Evolutionary conservation across 1,140 invertebrate species (phyloP), one percentile per base, ranked within the genome.

Genomic region (Cydia strobilella): DNA sequence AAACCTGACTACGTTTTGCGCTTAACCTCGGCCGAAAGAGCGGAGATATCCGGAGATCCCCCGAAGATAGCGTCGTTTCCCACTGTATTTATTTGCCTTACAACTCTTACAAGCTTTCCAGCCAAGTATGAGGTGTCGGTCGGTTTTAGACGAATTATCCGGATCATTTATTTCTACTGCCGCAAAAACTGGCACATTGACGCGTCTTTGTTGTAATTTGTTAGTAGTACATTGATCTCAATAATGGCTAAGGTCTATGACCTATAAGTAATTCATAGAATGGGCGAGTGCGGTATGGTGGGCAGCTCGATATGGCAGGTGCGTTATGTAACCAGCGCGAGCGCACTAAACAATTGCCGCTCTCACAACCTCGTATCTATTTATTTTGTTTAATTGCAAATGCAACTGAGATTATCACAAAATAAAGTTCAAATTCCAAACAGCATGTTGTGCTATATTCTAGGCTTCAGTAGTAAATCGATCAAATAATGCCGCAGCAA

Each of bases 211-310:
- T 69, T 39, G 27, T 69, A 69, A 35, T 42, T 66, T 69, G n/a
- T 31, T 69, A 77, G 77, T 79, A 71, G 80, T 84, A 86, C 27
- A 69, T 75, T 66, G 27, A 75, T 51, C 86, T 86, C 85, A 88
- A 90, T 90, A 89, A 89, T 90, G 81, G 79, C 82, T 84, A 84
- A 85, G 89, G 88, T 92, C 90, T 88, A 89, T 86, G 89, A 92
- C 88, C 89, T 90, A 86, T 91, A 89, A 90, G 90, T 89, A 91
- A 92, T 91, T 91, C 89, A 90, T 90, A 91, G 89, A 89, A 90
- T 89, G 88, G 84, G 85, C 87, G 85, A 89, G 89, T 88, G 84
- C 80, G 86, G 90, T 87, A 86, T 82, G 84, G 80, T 82, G 83
- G 88, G 84, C 86, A 81, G 87, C 88, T 86, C 77, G 88, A 90